Conservation (phyloP, 2,888 invertebrate genomes). For the Coronaproctus castanopsis region DNA sequence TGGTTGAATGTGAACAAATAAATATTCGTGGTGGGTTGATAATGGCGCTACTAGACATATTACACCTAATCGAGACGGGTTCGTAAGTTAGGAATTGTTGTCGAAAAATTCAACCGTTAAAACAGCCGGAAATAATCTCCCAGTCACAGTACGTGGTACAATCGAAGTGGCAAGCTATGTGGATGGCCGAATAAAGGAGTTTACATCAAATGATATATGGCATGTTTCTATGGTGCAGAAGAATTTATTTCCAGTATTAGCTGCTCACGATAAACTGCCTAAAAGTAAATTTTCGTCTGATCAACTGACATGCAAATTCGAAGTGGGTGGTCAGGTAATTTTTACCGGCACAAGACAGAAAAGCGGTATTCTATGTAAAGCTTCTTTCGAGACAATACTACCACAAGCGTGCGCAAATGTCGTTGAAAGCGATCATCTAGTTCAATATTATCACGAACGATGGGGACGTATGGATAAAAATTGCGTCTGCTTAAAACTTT, state of each 20-base stretch:
- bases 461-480: background rate
- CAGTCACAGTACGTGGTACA: background rate
- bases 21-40: background rate
- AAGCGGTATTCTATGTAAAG: background rate
- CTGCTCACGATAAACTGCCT: background rate
- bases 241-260: constrained; percentile 1
- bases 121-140: no score
- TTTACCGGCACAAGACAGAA: background rate
- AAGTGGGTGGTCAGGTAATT: background rate
- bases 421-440: background rate
- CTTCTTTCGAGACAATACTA: background rate
- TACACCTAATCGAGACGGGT: background rate
- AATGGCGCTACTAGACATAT: background rate
- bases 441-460: background rate
- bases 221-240: background rate
- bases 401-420: background rate
- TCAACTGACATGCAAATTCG: background rate
- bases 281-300: constrained; percentile 1
- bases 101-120: background rate
- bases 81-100: background rate
- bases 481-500: no score
- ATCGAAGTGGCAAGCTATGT: background rate
- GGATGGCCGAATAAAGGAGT: background rate
- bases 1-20: no score
- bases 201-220: background rate